Base-by-base conservation (phyloP, 2,113 vertebrate genomes). In the Caloenas nicobarica region DNA sequence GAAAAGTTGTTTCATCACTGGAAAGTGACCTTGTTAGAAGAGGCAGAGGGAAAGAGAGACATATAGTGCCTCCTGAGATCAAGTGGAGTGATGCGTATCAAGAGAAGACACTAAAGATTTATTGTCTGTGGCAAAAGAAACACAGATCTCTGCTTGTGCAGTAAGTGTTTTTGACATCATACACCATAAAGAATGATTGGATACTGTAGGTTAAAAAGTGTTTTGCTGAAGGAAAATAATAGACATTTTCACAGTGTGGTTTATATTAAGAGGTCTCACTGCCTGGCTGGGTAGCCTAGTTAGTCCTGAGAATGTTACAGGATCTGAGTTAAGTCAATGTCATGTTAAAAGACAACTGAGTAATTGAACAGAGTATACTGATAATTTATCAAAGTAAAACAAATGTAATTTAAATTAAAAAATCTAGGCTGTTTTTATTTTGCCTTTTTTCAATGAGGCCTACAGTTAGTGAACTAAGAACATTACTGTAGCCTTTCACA, bases 71-170 rank as follows among this genome's bases (percentile, higher is more conserved):
- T 98, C 98, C 86, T 95, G 97, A 98, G 98, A 98, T 91, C 97
- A 97, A 90, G 94, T 96, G 97, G 97, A 98, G 91, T 95, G 97
- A 98, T 97, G 98, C 96, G 44, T 98, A 96, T 97, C 98, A 96
- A 84, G 97, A 97, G 96, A 92, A 97, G 98, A 97, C 97, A 98
- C 98, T 98, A 96, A 98, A 98, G 98, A 98, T 98, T 98, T 98
- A 98, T 98, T 98, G 97, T 98, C 97, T 98, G 97, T 98, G 98
- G 98, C 98, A 98, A 98, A 98, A 97, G 97, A 98, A 98, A 98
- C 97, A 98, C 94, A 97, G 97, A 97, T 98, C 97, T 98, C 96
- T 93, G 93, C 96, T 97, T 96, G 76, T 94, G 82, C 92, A 88
- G 82, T 98, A 98, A 98, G 96, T 97, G 97, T 94, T 98, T 98